Evolutionary conservation across 2,797 vertebrate species (phyloP), one percentile per base, ranked within the genome.

Genomic region (Corythornis leucogaster): DNA sequence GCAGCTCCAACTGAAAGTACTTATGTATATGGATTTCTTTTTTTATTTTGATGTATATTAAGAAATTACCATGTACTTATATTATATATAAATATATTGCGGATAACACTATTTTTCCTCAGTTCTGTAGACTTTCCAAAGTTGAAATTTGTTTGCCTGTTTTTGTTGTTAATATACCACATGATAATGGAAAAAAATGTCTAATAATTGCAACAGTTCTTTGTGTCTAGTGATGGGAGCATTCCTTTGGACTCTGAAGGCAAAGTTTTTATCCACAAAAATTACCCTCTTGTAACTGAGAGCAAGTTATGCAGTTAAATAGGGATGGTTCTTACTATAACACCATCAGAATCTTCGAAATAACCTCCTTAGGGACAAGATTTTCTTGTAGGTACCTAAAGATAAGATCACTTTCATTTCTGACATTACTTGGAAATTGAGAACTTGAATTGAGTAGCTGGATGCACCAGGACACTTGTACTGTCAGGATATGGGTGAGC

Each of bases 401-500:
- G 26, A 50, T 68, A 20, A 63, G 22, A 21, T 30, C 42, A 10
- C 17, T 68, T 92, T 77, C 2, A 26, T 63, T 73, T 71, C 35
- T 3, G 2, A 33, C 15, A 24, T 24, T 40, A 8, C 43, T 58
- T 48, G 38, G 35, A 57, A 77, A 22, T 30, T 58, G 33, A 51
- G 58, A 57, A 35, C 11, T 51, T 51, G 50, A 8, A 26, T 5
- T 31, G 24, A 8, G 30, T 73, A 30, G 22, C 28, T 69, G 53
- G 42, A 12, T 3, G 5, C 17, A 28, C 6, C 11, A 21, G 28
- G 31, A 33, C 43, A 42, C 15, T 50, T 74, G 13, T 24, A 24
- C 16, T 2, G 0, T 43, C 24, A 18, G 50, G 12, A 6, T 63
- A 21, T 0, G 1, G 6, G 11, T 62, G 61, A 17, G 19, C 26